These are phyloP conservation scores for Acronicta aceris DNA, from an alignment of 2,888 invertebrate genomes.

Conservation along the genomic window DNA sequence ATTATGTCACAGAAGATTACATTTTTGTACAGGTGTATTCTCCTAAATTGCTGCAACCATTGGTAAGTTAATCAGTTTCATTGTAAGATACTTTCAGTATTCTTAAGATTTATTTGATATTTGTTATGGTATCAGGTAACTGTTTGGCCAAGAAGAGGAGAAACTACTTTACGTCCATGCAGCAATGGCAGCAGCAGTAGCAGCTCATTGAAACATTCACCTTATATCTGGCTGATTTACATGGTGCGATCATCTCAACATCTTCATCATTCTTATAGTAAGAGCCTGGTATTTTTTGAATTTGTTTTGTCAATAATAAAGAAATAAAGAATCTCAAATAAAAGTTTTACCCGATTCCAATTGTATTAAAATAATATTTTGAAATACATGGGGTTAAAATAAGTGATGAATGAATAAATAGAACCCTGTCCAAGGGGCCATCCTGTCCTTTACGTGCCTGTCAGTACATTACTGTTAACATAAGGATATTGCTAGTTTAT, in stretches of 20 bases:
- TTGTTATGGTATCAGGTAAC: slow-evolving; percentile 79
- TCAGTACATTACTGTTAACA: slow-evolving; percentile 57
- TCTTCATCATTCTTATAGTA: slow-evolving; percentile 82
- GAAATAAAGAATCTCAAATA: slow-evolving; percentile 69
- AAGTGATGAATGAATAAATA: slow-evolving; percentile 52
- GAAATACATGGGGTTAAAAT: slow-evolving; percentile 57
- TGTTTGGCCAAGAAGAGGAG: slow-evolving; percentile 37
- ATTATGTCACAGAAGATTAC: slow-evolving; percentile 75
- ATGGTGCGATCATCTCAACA: slow-evolving; percentile 56
- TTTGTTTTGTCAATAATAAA: slow-evolving; percentile 84
- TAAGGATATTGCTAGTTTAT: slow-evolving; percentile 15
- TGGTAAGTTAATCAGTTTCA: slow-evolving; percentile 81
- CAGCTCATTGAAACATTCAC: slow-evolving; percentile 18
- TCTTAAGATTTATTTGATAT: slow-evolving; percentile 58
- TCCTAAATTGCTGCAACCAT: slow-evolving; percentile 55
- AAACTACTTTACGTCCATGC: slow-evolving; percentile 6
- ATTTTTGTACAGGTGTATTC: slow-evolving; percentile 71
- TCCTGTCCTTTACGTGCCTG: slow-evolving; percentile 64
- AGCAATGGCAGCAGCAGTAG: slow-evolving; percentile 19
- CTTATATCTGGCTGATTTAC: slow-evolving; percentile 36
- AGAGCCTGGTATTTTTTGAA: slow-evolving; percentile 86
- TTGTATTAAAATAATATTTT: slow-evolving; percentile 64
- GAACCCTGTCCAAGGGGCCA: slow-evolving; percentile 63
- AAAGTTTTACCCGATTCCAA: slow-evolving; percentile 69
- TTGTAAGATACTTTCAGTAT: slow-evolving; percentile 63